Conservation (phyloP, 1,140 invertebrate species). For the Sarcophaga bullata region DNA sequence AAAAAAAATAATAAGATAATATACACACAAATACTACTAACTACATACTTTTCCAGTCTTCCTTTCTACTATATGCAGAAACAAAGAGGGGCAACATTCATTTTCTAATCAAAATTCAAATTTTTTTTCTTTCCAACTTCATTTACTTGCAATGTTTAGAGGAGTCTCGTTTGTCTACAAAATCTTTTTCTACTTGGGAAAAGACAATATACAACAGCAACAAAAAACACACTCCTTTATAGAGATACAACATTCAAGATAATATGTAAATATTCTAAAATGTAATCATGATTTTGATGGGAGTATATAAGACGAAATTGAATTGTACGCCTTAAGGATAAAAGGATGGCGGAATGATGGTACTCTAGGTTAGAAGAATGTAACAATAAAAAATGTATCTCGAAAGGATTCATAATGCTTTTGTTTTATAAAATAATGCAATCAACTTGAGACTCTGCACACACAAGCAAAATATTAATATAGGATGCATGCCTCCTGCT, state of each 20-base stretch:
- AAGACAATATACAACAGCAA: background rate
- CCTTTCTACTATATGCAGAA: background rate
- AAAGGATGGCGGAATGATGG: background rate
- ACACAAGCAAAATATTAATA: background rate
- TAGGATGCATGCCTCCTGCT: background rate
- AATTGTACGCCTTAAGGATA: slow-evolving; percentile 33
- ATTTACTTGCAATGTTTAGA: background rate
- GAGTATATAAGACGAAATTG: background rate
- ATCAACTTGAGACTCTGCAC: slow-evolving; percentile 32
- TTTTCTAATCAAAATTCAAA: slow-evolving; percentile 25
- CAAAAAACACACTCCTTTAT: background rate
- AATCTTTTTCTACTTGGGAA: background rate
- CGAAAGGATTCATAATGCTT: slow-evolving; percentile 29
- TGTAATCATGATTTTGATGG: background rate
- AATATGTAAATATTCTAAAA: no score
- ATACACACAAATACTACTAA: no score
- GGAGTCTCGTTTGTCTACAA: background rate
- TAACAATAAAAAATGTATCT: slow-evolving; percentile 32
- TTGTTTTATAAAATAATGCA: slow-evolving; percentile 39
- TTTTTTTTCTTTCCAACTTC: background rate
- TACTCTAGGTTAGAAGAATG: background rate
- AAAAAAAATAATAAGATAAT: background rate
- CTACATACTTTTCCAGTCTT: background rate
- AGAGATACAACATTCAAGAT: background rate
- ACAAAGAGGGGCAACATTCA: background rate